These are phyloP conservation scores for Corella eumyota DNA, from an alignment of 23 tunicate species.

Conservation along the genomic window DNA sequence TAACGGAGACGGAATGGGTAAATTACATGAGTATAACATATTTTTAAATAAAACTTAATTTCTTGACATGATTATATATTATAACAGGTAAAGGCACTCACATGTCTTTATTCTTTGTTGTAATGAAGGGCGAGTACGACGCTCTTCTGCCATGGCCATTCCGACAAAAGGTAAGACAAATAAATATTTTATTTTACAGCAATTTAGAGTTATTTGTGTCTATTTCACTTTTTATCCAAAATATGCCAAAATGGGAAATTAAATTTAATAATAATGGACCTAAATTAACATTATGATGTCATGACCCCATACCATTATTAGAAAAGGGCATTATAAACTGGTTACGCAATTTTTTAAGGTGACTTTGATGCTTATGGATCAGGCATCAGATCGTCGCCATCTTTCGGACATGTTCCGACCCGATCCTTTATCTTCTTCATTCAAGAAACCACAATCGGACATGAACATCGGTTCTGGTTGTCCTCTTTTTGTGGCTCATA, in stretches of 20 bases:
- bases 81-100: slow-evolving; percentile 83
- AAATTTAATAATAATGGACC: no score
- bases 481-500: slow-evolving; percentile 83
- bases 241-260: no score
- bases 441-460: slow-evolving; percentile 80
- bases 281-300: no score
- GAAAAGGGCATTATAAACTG: no score
- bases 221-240: no score
- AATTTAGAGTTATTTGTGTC: no score
- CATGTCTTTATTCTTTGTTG: slow-evolving; percentile 85
- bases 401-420: slow-evolving; percentile 88
- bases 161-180: slow-evolving; percentile 90
- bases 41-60: no score
- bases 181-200: no score
- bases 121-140: slow-evolving; percentile 94
- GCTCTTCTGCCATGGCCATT: slow-evolving; percentile 90
- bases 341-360: slow-evolving; percentile 28
- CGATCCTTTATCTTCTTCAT: slow-evolving; percentile 80
- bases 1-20: slow-evolving; percentile 95
- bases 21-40: no score
- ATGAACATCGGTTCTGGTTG: slow-evolving; percentile 97
- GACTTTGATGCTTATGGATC: slow-evolving; percentile 83
- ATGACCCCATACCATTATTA: no score
- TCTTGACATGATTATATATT: not conserved
- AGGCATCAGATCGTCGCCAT: slow-evolving; percentile 59